A percentile compares a stretch with the other conserved stretches of the same genome.
Evolutionary conservation across 1,140 invertebrate genomes (phyloP).

Genomic region (Diuraphis noxia): DNA sequence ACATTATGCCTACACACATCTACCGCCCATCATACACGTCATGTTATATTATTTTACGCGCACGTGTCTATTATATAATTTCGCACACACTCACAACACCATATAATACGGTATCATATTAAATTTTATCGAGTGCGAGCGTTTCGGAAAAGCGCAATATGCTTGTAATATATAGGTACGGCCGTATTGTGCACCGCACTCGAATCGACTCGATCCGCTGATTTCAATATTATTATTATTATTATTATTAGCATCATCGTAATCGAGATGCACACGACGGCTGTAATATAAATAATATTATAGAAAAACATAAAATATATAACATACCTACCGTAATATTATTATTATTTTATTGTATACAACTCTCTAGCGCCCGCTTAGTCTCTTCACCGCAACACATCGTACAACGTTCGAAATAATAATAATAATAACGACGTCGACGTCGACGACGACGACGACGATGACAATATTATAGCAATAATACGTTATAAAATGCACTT

Average conservation of each 20-base stretch:
- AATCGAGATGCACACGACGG: neutral
- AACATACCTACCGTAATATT: neutral
- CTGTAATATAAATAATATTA: neutral
- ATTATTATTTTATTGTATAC: neutral
- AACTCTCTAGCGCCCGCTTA: neutral
- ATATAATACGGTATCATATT: neutral
- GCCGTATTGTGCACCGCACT: neutral
- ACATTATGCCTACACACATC: too few species aligned
- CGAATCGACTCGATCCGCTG: conserved; percentile 26
- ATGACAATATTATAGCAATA: neutral
- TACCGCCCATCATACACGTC: neutral
- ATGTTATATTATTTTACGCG: neutral
- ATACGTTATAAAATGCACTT: neutral
- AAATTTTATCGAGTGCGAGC: conserved; percentile 1
- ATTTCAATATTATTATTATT: conserved; percentile 4
- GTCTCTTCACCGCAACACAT: neutral
- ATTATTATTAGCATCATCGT: neutral
- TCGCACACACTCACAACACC: neutral
- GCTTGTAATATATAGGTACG: neutral
- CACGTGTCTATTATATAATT: neutral
- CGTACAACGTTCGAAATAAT: neutral
- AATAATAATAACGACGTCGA: neutral
- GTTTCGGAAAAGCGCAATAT: conserved; percentile 16
- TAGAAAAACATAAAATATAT: neutral
- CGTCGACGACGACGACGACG: neutral